phyloP scores from a whole-genome alignment of 1,140 invertebrate genomes.

The Fopius arisanus region DNA sequence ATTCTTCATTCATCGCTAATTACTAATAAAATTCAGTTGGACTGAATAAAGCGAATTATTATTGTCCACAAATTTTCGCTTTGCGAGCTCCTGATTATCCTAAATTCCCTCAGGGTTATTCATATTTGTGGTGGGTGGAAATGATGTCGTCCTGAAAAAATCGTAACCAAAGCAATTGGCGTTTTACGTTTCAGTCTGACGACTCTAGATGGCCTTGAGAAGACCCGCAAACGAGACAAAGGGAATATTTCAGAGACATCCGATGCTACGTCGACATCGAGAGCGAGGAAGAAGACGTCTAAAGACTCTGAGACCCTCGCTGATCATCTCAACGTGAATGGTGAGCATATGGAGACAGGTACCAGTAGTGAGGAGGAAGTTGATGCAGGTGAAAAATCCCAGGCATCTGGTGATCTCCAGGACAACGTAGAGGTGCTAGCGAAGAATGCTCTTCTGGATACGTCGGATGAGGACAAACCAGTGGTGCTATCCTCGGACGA shows the following conservation, averaged over 20 bases:
- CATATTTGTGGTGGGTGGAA: no score
- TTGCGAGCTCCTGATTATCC: slow-evolving; percentile 19
- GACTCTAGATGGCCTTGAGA: slow-evolving; percentile 40
- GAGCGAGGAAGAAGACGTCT: slow-evolving; percentile 26
- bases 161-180: not conserved
- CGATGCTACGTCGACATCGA: slow-evolving; percentile 34
- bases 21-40: not conserved
- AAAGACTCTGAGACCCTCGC: slow-evolving; percentile 42
- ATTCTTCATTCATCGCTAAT: not conserved
- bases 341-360: slow-evolving; percentile 3
- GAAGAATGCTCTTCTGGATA: slow-evolving; percentile 30
- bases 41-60: slow-evolving; percentile 1
- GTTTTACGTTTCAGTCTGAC: slow-evolving; percentile 36
- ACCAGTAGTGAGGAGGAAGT: slow-evolving; percentile 24
- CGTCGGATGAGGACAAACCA: slow-evolving; percentile 12
- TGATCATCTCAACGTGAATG: slow-evolving; percentile 45
- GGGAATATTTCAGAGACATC: slow-evolving; percentile 34
- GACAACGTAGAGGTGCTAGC: slow-evolving; percentile 31
- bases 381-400: not conserved
- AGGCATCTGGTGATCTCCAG: not conserved
- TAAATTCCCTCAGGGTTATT: not conserved
- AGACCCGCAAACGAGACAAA: slow-evolving; percentile 20
- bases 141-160: not conserved
- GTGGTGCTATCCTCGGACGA: not conserved
- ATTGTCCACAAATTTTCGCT: no score